Evolutionary conservation across 2,888 invertebrate species (phyloP).

Genomic region (Parnassius glacialis): DNA sequence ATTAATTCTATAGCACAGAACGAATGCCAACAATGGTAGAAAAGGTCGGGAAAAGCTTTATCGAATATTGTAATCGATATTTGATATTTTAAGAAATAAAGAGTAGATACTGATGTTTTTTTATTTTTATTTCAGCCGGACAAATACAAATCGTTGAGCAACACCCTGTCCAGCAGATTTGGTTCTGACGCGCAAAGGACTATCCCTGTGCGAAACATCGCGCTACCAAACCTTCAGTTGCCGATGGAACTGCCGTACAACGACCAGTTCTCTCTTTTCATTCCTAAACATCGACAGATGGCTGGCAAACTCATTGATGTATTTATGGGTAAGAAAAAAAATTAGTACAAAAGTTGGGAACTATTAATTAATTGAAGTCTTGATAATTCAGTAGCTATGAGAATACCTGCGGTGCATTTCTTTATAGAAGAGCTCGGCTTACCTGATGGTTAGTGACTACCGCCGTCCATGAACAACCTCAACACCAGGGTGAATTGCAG

Average conservation of each 20-base stretch:
- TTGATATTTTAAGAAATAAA: too few species aligned
- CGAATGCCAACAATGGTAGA: too few species aligned
- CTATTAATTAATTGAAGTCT: too few species aligned
- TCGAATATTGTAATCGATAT: too few species aligned
- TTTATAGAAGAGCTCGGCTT: too few species aligned
- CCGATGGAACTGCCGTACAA: conserved; percentile 82
- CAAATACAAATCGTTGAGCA: conserved; percentile 49
- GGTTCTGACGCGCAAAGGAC: conserved; percentile 68
- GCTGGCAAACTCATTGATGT: conserved; percentile 84
- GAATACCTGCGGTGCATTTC: too few species aligned
- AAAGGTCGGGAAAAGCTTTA: too few species aligned
- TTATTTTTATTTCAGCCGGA: conserved; percentile 59
- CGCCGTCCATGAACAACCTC: too few species aligned
- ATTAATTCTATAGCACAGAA: too few species aligned
- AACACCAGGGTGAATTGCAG: too few species aligned
- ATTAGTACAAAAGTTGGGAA: neutral
- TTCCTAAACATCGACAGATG: conserved; percentile 83
- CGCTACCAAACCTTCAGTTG: conserved; percentile 81
- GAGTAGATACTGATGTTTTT: neutral
- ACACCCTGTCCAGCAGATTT: conserved; percentile 77
- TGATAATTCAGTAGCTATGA: too few species aligned
- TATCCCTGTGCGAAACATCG: conserved; percentile 81
- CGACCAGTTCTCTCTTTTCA: conserved; percentile 85
- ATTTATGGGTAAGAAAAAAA: conserved; percentile 76
- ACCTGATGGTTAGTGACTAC: too few species aligned